Evolutionary conservation across 2,113 vertebrate species (phyloP).

Genomic region (Ranitomeya imitator): DNA sequence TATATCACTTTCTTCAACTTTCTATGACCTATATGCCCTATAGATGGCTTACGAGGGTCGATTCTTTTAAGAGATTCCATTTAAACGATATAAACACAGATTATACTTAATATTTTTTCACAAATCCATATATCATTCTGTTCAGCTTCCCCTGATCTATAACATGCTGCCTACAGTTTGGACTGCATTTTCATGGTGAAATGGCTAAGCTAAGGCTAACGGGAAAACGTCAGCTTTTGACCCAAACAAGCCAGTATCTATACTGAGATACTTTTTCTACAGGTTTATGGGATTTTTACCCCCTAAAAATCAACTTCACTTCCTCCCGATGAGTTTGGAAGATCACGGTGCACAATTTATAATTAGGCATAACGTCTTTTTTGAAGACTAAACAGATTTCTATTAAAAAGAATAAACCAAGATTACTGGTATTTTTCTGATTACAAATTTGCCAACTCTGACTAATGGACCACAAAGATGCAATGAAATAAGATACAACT

Average conservation of each 20-base stretch:
- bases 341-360: background rate
- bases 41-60: too few relatives aligned
- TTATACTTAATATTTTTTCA: too few relatives aligned
- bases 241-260: background rate
- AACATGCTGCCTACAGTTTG: too few relatives aligned
- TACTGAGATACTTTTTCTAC: background rate
- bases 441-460: background rate
- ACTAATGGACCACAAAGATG: background rate
- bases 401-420: background rate
- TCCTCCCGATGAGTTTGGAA: background rate
- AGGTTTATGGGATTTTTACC: background rate
- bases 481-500: background rate
- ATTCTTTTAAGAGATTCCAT: too few relatives aligned
- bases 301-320: background rate
- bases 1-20: too few relatives aligned
- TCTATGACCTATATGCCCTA: too few relatives aligned
- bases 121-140: too few relatives aligned
- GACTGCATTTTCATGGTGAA: too few relatives aligned
- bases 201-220: background rate
- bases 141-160: too few relatives aligned
- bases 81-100: too few relatives aligned
- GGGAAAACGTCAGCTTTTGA: too few relatives aligned
- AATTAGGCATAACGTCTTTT: background rate
- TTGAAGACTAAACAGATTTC: background rate
- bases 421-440: background rate